These are phyloP conservation scores for Hypselothyrea guttata DNA, from an alignment of 2,888 invertebrate genomes.

Conservation along the genomic window DNA sequence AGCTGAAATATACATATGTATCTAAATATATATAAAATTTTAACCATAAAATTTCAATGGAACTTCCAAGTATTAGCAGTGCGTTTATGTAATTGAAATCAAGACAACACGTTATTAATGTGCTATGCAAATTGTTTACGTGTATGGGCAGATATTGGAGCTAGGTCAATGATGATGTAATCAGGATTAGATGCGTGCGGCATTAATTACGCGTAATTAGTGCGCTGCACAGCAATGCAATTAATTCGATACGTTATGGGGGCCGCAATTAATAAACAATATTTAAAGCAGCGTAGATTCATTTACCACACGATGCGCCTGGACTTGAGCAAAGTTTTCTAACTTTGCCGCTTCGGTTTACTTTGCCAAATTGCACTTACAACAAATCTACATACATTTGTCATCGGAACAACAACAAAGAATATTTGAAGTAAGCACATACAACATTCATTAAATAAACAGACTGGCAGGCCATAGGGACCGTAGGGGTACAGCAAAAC, in stretches of 20 bases:
- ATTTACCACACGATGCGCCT: conserved; percentile 35
- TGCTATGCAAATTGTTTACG: background rate
- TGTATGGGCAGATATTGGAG: conserved; percentile 32
- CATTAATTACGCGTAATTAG: conserved; percentile 60
- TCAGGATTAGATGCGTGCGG: conserved; percentile 38
- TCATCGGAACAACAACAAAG: conserved; percentile 20
- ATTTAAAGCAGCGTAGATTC: conserved; percentile 46
- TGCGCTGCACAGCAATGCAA: conserved; percentile 12
- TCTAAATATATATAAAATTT: too few relatives aligned
- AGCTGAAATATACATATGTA: too few relatives aligned
- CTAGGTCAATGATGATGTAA: conserved; percentile 40
- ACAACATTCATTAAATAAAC: conserved; percentile 32
- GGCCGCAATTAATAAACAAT: conserved; percentile 42
- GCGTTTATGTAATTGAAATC: background rate
- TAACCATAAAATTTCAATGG: too few relatives aligned
- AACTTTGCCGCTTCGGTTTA: conserved; percentile 36
- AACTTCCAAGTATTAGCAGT: too few relatives aligned
- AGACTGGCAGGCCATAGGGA: conserved; percentile 20
- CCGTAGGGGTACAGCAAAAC: conserved; percentile 29
- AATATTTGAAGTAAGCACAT: conserved; percentile 17
- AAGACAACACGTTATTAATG: background rate
- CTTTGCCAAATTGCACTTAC: conserved; percentile 57
- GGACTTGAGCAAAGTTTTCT: conserved; percentile 26
- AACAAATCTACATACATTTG: conserved; percentile 63
- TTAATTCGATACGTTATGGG: conserved; percentile 9